These are phyloP conservation scores for Mya arenaria DNA, from an alignment of 1,140 invertebrate genomes.

Conservation along the genomic window DNA sequence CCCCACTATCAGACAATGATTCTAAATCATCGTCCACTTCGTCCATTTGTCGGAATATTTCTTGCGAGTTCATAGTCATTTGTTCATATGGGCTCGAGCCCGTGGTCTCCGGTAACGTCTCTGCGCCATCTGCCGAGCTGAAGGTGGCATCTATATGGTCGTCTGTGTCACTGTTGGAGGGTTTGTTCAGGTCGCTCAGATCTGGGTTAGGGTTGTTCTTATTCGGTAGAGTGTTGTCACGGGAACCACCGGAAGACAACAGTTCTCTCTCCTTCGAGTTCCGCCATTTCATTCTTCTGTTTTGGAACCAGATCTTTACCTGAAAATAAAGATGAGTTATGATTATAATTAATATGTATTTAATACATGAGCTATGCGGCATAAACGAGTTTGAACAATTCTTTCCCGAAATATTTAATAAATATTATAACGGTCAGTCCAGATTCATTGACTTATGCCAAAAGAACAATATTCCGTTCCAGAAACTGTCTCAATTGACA, in stretches of 20 bases:
- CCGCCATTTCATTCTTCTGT: slow-evolving; percentile 84
- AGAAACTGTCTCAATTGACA: no score
- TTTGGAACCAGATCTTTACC: slow-evolving; percentile 83
- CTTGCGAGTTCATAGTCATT: slow-evolving; percentile 57
- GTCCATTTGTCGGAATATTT: slow-evolving; percentile 52
- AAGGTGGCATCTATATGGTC: slow-evolving; percentile 36
- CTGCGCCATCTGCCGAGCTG: slow-evolving; percentile 11
- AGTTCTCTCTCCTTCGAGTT: slow-evolving; percentile 98
- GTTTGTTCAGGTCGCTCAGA: slow-evolving; percentile 90
- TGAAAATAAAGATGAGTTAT: no score
- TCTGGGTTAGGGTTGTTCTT: slow-evolving; percentile 99
- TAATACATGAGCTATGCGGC: no score
- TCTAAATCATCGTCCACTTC: slow-evolving; percentile 65
- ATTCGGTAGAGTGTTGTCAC: slow-evolving; percentile 97
- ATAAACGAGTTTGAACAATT: no score
- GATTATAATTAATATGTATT: no score
- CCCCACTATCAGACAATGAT: slow-evolving; percentile 50
- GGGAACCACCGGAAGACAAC: slow-evolving; percentile 92
- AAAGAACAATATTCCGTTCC: no score
- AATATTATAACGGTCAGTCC: no score
- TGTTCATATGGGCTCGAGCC: slow-evolving; percentile 48
- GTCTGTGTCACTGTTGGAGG: slow-evolving; percentile 53
- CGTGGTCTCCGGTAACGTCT: slow-evolving; percentile 41
- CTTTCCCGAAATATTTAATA: no score
- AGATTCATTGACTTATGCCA: no score